These are phyloP conservation scores for Teleogryllus oceanicus DNA, from an alignment of 2,888 invertebrate genomes.

Conservation along the genomic window DNA sequence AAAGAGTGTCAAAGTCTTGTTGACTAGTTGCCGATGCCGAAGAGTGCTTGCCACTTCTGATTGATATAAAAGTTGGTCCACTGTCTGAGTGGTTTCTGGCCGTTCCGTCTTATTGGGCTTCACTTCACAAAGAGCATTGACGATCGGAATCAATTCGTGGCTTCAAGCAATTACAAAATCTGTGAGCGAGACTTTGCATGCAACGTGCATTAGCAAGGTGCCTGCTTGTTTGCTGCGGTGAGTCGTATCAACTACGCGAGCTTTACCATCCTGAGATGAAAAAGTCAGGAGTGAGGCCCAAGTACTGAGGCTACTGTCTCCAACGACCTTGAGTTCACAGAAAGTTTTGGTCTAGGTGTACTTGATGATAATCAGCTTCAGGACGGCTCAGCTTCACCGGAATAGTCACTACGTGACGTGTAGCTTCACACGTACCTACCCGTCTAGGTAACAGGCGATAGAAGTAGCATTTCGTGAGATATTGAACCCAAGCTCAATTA, in stretches of 20 bases:
- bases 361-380: background rate
- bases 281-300: background rate
- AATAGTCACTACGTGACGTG: background rate
- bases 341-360: background rate
- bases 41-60: too few species aligned
- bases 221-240: slow-evolving; percentile 42
- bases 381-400: slow-evolving; percentile 21
- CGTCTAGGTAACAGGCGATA: background rate
- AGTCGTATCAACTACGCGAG: slow-evolving; percentile 42
- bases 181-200: slow-evolving; percentile 38
- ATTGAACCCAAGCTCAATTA: background rate
- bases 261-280: slow-evolving; percentile 20
- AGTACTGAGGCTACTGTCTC: background rate
- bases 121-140: too few species aligned
- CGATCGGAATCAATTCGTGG: background rate
- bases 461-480: background rate
- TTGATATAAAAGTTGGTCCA: too few species aligned
- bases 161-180: background rate
- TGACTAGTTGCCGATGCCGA: too few species aligned
- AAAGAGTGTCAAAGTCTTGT: too few species aligned
- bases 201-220: slow-evolving; percentile 42
- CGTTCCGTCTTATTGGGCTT: background rate
- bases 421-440: background rate
- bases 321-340: background rate
- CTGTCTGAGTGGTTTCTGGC: background rate